These are phyloP conservation scores for Irena cyanogastra DNA, from an alignment of 2,113 vertebrate genomes.

Conservation along the genomic window DNA sequence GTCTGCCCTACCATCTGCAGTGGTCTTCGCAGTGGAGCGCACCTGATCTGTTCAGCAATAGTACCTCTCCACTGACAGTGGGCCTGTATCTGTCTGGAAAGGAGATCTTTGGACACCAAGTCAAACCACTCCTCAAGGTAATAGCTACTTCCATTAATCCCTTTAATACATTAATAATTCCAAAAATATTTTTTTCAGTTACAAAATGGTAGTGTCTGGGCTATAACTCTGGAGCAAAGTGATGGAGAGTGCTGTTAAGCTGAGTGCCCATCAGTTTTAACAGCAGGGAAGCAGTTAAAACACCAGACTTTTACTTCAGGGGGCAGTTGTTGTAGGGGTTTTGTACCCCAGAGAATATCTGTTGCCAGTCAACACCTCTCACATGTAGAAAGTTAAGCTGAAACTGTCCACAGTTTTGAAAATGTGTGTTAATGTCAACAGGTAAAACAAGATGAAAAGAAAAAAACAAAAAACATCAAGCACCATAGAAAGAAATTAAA, in stretches of 20 bases:
- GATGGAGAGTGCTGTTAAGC: background rate
- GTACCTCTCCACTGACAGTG: background rate
- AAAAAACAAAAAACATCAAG: background rate
- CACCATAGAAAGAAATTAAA: background rate
- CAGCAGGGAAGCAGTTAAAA: background rate
- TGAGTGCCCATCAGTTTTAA: background rate
- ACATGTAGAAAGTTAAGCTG: background rate
- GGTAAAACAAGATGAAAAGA: background rate
- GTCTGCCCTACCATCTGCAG: background rate
- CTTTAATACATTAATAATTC: background rate
- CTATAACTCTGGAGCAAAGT: background rate
- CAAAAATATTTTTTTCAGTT: background rate
- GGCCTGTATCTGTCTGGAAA: background rate
- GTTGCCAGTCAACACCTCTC: background rate
- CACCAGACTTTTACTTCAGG: background rate
- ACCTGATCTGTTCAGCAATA: background rate
- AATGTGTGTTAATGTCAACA: background rate
- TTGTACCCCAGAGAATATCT: background rate
- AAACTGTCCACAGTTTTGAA: background rate
- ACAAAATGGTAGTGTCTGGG: background rate
- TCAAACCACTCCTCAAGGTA: background rate
- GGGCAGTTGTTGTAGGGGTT: background rate
- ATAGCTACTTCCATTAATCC: background rate
- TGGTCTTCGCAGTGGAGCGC: background rate
- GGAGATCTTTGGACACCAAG: background rate